Base-by-base conservation (phyloP, 2,113 vertebrate species). In the Eulemur rufifrons region DNA sequence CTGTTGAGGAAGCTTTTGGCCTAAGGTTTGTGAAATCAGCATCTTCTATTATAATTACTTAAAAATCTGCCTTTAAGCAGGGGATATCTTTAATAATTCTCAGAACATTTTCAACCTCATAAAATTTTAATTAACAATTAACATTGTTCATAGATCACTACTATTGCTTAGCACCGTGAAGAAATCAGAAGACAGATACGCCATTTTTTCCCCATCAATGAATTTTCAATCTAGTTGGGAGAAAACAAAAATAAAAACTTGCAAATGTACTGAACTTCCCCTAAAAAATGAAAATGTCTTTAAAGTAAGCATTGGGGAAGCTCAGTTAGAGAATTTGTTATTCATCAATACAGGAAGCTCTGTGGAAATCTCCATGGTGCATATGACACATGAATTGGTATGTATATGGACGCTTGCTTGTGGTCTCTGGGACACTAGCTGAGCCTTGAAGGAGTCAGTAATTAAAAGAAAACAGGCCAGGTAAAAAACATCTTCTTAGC, bases 61-160 rank as follows among this genome's bases (percentile, higher is more conserved):
- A 96, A 83, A 56, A 45, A 15, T 56, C 37, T 94, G 14, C 47
- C 77, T 96, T 96, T 94, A 95, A 86, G 54, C 8, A 1, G 63
- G 50, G 21, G 20, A 76, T 94, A 89, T 93, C 78, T 96, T 96
- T 95, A 95, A 91, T 95, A 96, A 97, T 89, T 86, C 83, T 94
- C 47, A 86, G 95, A 91, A 89, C 93, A 83, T 83, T 94, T 95
- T 95, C 80, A 95, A 93, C 73, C 83, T 95, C 56, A 95, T 93
- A 93, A 95, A 93, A 93, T 61, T 86, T 94, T 96, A 95, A 94
- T 94, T 95, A 92, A 83, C 66, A 96, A 92, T 95, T 83, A 98
- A 76, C 27, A 95, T 66, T 89, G 64, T 93, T 93, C 45, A 13
- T 83, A 96, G 54, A 84, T 95, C 91, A 97, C 78, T 54, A 54